A percentile compares a stretch with the other conserved stretches of the same genome.
These are phyloP conservation scores for Caenorhabditis sp. DNA, from an alignment of 2,888 invertebrate genomes.

Conservation along the genomic window DNA sequence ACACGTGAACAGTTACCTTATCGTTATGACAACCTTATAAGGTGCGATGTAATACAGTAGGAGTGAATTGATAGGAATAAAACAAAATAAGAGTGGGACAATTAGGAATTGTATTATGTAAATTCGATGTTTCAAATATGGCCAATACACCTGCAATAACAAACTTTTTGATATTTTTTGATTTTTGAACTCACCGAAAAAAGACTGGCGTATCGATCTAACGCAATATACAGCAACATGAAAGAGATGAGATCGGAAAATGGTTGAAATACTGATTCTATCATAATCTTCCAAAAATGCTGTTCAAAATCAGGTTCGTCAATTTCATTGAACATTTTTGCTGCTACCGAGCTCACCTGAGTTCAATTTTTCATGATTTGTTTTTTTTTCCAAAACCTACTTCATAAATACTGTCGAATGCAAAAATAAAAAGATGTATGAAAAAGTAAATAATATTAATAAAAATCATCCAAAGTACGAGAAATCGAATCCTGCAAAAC, in stretches of 20 bases:
- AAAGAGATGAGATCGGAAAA: constrained; percentile 33
- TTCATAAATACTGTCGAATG: constrained; percentile 25
- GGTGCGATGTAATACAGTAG: constrained; percentile 23
- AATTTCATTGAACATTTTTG: constrained; percentile 21
- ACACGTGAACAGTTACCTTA: not conserved
- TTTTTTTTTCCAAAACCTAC: constrained; percentile 7
- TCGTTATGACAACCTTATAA: constrained; percentile 10
- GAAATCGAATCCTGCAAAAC: constrained; percentile 36
- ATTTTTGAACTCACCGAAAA: constrained; percentile 20
- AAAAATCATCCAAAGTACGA: constrained; percentile 18
- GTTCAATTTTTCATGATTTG: constrained; percentile 4
- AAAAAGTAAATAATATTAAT: constrained; percentile 20
- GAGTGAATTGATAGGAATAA: constrained; percentile 20
- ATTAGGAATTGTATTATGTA: constrained; percentile 21
- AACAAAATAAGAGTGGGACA: constrained; percentile 14
- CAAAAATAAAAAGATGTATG: constrained; percentile 23
- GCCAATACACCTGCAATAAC: constrained; percentile 33
- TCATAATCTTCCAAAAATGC: constrained; percentile 25
- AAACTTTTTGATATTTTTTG: not conserved
- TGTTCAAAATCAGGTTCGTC: constrained; percentile 11
- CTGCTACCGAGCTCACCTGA: constrained; percentile 19
- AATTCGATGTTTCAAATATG: constrained; percentile 29
- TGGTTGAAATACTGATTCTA: constrained; percentile 31
- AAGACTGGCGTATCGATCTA: constrained; percentile 40
- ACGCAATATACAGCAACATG: constrained; percentile 32